Percentiles rank a stretch among this genome's conserved stretches.
Conservation (phyloP, 2,113 vertebrate species). For the Tyto alba region DNA sequence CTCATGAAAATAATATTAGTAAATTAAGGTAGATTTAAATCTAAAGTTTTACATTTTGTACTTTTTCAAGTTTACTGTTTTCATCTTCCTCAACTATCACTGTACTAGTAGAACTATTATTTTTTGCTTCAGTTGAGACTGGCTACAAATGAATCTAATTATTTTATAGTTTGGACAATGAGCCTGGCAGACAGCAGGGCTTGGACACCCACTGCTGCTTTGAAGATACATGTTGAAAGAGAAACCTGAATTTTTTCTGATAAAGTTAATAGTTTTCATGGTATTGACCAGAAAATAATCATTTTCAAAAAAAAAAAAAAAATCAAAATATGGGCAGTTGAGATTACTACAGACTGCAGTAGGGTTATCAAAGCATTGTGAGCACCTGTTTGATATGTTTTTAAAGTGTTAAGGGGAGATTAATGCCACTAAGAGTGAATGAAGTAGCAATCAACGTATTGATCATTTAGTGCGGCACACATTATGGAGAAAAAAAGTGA, state of each 20-base stretch:
- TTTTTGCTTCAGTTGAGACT: slow-evolving; percentile 35
- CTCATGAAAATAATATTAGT: not conserved
- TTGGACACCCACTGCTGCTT: slow-evolving; percentile 29
- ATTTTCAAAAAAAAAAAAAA: not conserved
- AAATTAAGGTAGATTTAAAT: not conserved
- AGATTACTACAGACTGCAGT: not conserved
- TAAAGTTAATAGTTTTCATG: slow-evolving; percentile 32
- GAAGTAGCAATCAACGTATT: not conserved
- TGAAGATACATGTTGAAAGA: slow-evolving; percentile 2
- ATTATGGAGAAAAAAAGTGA: not conserved
- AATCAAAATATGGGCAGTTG: not conserved
- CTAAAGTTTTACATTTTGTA: not conserved
- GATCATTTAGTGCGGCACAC: not conserved
- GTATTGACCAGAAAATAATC: not conserved
- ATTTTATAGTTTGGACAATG: slow-evolving; percentile 48
- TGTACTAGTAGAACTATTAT: not conserved
- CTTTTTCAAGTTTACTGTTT: slow-evolving; percentile 30
- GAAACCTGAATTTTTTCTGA: slow-evolving; percentile 4
- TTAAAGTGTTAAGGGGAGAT: not conserved
- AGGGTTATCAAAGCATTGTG: not conserved
- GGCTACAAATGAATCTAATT: slow-evolving; percentile 64
- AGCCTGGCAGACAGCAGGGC: slow-evolving; percentile 50
- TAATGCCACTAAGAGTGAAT: not conserved
- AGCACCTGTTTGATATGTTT: not conserved
- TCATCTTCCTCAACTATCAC: not conserved